Conservation (phyloP, 2,113 vertebrate genomes). For the Excalfactoria chinensis region DNA sequence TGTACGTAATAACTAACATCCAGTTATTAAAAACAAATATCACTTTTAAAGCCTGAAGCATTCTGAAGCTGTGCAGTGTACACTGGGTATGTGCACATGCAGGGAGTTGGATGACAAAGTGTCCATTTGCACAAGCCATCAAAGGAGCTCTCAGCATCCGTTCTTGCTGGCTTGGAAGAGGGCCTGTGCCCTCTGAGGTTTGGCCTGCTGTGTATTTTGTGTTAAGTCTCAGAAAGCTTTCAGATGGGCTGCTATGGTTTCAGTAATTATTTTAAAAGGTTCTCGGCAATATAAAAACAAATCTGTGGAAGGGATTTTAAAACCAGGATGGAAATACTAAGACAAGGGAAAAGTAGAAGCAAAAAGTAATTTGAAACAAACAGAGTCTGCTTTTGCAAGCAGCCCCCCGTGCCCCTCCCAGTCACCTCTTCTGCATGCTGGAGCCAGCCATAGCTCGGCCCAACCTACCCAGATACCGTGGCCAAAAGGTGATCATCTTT, state of each 20-base stretch:
- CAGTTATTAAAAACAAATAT: neutral
- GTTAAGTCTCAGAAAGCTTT: neutral
- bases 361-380: conserved; percentile 4
- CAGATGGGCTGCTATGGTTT: conserved; percentile 44
- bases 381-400: neutral
- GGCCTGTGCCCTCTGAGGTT: conserved; percentile 29
- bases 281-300: neutral
- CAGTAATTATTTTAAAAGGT: conserved; percentile 42
- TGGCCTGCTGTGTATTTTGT: neutral
- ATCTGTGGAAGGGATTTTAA: neutral
- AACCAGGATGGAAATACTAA: conserved; percentile 15
- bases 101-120: neutral
- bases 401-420: neutral
- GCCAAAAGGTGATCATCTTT: neutral
- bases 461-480: neutral
- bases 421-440: fast-evolving
- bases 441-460: neutral
- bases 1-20: neutral
- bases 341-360: neutral
- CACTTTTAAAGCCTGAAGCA: neutral
- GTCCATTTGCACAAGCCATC: neutral
- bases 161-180: neutral
- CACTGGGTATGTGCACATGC: neutral
- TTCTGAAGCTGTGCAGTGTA: fast-evolving
- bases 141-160: neutral